Base-by-base conservation (phyloP, 2,113 vertebrate genomes). In the Lichenostomus cassidix region DNA sequence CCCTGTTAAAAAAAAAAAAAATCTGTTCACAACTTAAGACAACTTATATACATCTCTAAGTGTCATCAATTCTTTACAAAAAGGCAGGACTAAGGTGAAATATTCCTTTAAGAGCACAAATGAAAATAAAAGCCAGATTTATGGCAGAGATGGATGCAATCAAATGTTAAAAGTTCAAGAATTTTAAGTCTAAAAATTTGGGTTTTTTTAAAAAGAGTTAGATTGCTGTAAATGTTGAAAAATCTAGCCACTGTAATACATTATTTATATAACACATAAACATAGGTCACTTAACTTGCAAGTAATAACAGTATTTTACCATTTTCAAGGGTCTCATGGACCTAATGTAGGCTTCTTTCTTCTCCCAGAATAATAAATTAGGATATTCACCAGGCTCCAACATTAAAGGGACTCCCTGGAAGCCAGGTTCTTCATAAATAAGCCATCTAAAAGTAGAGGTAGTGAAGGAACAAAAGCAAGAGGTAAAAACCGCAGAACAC, bases 251-350 rank as follows among this genome's bases (percentile, higher is more conserved):
- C 8, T 22, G 24, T n/a, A 62, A 37, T 9, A 37, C 4, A 6
- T 31, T 55, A 77, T 59, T 84, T 59, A 12, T 59, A 12, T 77
- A 65, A 42, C 10, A 69, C 18, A 79, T 12, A 63, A 93, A 87
- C 3, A 11, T 0, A 76, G 6, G 20, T 69, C 8, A 68, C 6
- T 12, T 31, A 49, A 82, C 27, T 82, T 62, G 10, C 27, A 68
- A 92, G 37, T 84, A 69, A 15, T 39, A 77, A 46, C 17, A 68
- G 58, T 16, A 68, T 33, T 74, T 64, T 97, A 99, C 99, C 98
- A 99, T 99, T 98, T 98, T 98, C 83, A 99, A 98, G 24, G 99
- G 98, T 60, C 98, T 97, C 96, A 99, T 97, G 27, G 99, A 99
- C 83, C 99, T 98, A 5, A 99, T 94, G 83, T 99, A 99, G 3